A percentile compares a stretch with the other conserved stretches of the same genome.
Evolutionary conservation across 2,888 invertebrate species (phyloP).

Genomic region (Lepidochitona cinerea): DNA sequence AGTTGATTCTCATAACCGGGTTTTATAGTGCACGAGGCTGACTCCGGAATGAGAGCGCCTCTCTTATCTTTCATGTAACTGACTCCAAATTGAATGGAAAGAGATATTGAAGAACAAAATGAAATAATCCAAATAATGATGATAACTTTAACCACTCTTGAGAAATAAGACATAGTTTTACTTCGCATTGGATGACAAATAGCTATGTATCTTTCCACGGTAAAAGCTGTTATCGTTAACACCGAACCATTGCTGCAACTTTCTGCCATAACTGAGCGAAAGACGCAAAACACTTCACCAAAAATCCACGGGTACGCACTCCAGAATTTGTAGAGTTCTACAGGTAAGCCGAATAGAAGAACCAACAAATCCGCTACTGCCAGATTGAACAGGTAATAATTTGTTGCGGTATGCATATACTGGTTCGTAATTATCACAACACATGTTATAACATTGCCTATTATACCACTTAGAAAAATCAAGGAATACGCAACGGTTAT

Average conservation of each 20-base stretch:
- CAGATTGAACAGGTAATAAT: slow-evolving; percentile 90
- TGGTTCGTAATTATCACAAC: slow-evolving; percentile 48
- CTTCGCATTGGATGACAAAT: slow-evolving; percentile 88
- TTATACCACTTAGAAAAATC: slow-evolving; percentile 57
- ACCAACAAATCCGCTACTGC: slow-evolving; percentile 87
- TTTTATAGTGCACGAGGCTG: slow-evolving; percentile 76
- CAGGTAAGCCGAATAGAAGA: slow-evolving; percentile 85
- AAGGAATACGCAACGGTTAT: slow-evolving; percentile 55
- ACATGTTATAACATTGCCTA: slow-evolving; percentile 62
- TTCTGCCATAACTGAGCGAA: slow-evolving; percentile 85
- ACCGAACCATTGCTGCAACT: slow-evolving; percentile 82
- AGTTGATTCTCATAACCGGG: slow-evolving; percentile 10
- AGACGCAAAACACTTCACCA: slow-evolving; percentile 83
- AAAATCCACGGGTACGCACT: slow-evolving; percentile 73
- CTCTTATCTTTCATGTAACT: slow-evolving; percentile 55
- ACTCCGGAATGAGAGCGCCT: slow-evolving; percentile 73
- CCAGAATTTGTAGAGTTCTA: slow-evolving; percentile 78
- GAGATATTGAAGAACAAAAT: slow-evolving; percentile 78
- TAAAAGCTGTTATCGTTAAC: slow-evolving; percentile 85
- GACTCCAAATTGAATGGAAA: slow-evolving; percentile 81
- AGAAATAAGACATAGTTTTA: slow-evolving; percentile 85
- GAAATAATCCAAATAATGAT: slow-evolving; percentile 85
- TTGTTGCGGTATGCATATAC: slow-evolving; percentile 71
- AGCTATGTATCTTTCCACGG: slow-evolving; percentile 88
- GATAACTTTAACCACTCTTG: slow-evolving; percentile 85